These are phyloP conservation scores for Pimephales promelas DNA, from an alignment of 2,113 vertebrate species.

Conservation along the genomic window DNA sequence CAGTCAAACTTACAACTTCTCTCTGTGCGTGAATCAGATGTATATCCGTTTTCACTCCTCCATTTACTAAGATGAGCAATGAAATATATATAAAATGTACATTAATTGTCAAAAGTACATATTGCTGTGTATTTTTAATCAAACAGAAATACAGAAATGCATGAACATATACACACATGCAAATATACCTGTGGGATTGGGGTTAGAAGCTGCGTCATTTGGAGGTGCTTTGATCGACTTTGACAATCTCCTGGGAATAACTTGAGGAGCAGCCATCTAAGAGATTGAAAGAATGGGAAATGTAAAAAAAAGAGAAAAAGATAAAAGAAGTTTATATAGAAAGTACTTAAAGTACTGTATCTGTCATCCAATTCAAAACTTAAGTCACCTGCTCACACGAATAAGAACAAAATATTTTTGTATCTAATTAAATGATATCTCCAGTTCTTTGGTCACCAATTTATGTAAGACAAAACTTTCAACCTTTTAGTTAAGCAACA, in stretches of 20 bases:
- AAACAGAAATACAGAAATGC: background rate
- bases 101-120: background rate
- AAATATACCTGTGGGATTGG: background rate
- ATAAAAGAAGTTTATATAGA: background rate
- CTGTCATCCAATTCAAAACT: background rate
- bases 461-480: background rate
- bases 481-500: background rate
- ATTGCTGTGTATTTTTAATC: background rate
- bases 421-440: background rate
- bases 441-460: background rate
- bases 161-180: background rate
- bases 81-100: background rate
- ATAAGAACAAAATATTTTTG: background rate
- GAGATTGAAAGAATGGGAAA: background rate
- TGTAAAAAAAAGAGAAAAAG: background rate
- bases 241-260: slow-evolving; percentile 46
- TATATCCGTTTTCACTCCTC: slow-evolving; percentile 33
- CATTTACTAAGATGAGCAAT: slow-evolving; percentile 62
- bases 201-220: background rate
- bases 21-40: slow-evolving; percentile 61
- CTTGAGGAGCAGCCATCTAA: slow-evolving; percentile 43
- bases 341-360: background rate
- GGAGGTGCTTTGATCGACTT: background rate
- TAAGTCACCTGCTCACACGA: background rate
- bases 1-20: slow-evolving; percentile 75